phyloP scores from a whole-genome alignment of 2,797 vertebrate genomes.

The Apodemus agrarius region DNA sequence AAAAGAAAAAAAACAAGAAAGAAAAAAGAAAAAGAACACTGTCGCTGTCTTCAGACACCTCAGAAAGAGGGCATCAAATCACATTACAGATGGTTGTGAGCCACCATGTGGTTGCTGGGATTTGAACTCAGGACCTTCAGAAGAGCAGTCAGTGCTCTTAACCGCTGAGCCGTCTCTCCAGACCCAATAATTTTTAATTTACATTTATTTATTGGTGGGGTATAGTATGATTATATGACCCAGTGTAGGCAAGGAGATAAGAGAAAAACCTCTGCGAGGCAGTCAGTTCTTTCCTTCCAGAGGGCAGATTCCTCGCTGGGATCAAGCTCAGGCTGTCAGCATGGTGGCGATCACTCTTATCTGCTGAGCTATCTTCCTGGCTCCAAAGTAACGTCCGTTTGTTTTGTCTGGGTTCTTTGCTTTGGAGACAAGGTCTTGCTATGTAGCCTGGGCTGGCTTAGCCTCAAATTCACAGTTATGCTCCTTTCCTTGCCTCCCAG shows the following conservation, averaged over 20 bases:
- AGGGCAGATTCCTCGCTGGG: background rate
- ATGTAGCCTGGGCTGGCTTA: background rate
- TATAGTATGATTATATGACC: background rate
- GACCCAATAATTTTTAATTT: background rate
- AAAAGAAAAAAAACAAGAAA: too few relatives aligned
- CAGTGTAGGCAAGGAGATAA: too few relatives aligned
- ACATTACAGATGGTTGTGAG: too few relatives aligned
- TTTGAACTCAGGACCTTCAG: too few relatives aligned
- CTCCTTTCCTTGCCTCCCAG: background rate
- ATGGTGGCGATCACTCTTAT: background rate
- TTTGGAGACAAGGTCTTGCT: background rate
- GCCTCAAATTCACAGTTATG: background rate
- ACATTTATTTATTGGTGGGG: background rate
- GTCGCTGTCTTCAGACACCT: too few relatives aligned
- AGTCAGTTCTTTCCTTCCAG: too few relatives aligned
- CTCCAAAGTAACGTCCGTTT: too few relatives aligned
- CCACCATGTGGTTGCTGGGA: too few relatives aligned
- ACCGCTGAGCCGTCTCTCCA: too few relatives aligned
- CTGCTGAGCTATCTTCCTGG: background rate
- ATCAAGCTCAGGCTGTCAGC: background rate
- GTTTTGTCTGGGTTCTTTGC: background rate
- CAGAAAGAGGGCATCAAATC: too few relatives aligned
- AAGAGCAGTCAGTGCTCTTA: too few relatives aligned
- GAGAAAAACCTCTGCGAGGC: background rate
- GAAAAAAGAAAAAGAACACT: too few relatives aligned